Percentiles rank a stretch among this genome's conserved stretches.
These are phyloP conservation scores for Euborellia annulipes DNA, from an alignment of 1,140 invertebrate genomes.

Conservation along the genomic window DNA sequence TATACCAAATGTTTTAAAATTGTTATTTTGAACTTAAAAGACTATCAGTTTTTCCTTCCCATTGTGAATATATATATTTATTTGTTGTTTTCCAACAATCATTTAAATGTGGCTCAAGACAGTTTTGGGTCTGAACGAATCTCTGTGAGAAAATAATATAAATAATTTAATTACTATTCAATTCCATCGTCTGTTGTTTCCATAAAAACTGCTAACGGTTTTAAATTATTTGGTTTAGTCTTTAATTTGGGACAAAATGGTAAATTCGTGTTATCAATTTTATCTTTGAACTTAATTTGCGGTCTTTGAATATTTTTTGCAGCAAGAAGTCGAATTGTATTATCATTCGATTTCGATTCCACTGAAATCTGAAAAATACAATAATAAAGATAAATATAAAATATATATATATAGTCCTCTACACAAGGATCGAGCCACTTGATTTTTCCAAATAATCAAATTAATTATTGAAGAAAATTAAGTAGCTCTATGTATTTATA, in stretches of 20 bases:
- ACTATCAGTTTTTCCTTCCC: no score
- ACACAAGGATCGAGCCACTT: no score
- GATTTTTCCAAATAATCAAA: background rate
- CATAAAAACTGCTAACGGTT: conserved; percentile 55
- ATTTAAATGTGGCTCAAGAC: no score
- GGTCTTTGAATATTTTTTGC: conserved; percentile 64
- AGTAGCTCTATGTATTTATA: background rate
- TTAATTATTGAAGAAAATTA: background rate
- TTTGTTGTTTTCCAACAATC: no score
- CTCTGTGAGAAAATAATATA: background rate
- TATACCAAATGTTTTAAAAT: no score
- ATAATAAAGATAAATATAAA: conserved; percentile 2
- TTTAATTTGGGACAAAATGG: conserved; percentile 70
- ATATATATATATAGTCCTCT: conserved; percentile 2
- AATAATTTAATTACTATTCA: conserved; percentile 4
- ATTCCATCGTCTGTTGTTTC: conserved; percentile 44
- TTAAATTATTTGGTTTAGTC: conserved; percentile 77
- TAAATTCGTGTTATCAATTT: conserved; percentile 62
- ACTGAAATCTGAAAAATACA: conserved; percentile 6
- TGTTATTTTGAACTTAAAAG: no score
- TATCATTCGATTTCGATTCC: conserved; percentile 5
- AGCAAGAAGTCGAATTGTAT: conserved; percentile 42
- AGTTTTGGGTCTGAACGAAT: no score
- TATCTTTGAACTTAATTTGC: conserved; percentile 69
- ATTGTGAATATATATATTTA: no score